Conservation (phyloP, 2,113 vertebrate species). For the Epinephelus lanceolatus region DNA sequence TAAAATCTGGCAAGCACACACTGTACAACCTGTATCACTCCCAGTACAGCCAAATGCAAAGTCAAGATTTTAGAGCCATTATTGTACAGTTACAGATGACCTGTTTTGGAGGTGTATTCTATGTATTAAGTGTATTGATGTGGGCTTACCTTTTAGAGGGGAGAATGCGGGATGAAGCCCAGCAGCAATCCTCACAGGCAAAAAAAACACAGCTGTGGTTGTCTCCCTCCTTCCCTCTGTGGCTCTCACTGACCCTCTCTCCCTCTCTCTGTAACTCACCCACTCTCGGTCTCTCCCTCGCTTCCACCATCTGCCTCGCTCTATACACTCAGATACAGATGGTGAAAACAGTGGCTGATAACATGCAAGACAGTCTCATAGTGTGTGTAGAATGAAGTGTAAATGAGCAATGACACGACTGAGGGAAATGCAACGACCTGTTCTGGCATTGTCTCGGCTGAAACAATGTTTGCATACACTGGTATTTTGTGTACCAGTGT, state of each 20-base stretch:
- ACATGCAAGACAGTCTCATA: too few relatives aligned
- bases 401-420: neutral
- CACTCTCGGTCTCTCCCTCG: neutral
- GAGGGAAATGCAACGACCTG: neutral
- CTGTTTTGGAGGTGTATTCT: neutral
- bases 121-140: neutral
- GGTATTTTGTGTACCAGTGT: neutral
- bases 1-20: neutral
- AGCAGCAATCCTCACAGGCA: conserved; percentile 19
- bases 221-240: neutral
- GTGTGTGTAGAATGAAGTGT: neutral
- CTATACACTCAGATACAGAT: neutral
- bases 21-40: neutral
- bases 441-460: neutral
- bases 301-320: conserved; percentile 8
- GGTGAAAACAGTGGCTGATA: neutral
- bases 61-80: neutral
- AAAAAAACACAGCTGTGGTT: conserved; percentile 1
- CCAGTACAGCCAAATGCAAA: neutral
- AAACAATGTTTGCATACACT: too few relatives aligned
- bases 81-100: neutral
- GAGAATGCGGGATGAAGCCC: conserved; percentile 2
- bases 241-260: neutral
- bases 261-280: neutral
- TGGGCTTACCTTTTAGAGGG: conserved; percentile 40